Evolutionary conservation across 2,113 vertebrate genomes (phyloP).

Genomic region (Anoplopoma fimbria): DNA sequence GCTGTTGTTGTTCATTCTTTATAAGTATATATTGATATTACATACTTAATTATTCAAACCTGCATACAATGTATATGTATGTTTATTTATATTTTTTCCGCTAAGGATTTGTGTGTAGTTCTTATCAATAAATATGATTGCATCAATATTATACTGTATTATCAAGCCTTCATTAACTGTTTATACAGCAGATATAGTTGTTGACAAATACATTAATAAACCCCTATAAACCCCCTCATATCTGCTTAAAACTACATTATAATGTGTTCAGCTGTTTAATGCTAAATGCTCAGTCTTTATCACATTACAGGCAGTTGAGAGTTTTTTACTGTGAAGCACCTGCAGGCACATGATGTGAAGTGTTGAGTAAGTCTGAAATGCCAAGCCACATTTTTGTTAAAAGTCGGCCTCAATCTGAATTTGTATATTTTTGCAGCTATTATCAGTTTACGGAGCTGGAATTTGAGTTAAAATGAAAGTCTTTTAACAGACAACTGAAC

Average conservation of each 20-base stretch:
- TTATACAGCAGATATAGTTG: neutral
- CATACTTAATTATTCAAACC: neutral
- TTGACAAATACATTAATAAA: neutral
- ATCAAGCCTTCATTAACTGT: neutral
- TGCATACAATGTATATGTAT: neutral
- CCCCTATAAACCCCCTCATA: neutral
- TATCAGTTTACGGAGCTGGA: neutral
- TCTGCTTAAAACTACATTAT: neutral
- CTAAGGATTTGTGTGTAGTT: neutral
- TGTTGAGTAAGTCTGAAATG: conserved; percentile 29
- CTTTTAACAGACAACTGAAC: conserved; percentile 33
- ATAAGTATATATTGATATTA: neutral
- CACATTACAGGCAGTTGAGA: neutral
- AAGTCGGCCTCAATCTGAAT: neutral
- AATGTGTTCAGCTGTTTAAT: neutral
- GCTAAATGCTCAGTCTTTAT: neutral
- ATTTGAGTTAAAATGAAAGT: neutral
- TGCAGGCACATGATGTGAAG: conserved; percentile 26
- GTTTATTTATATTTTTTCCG: neutral
- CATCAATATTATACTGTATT: neutral
- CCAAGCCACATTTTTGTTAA: conserved; percentile 3
- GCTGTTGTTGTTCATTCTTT: neutral
- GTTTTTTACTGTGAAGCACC: conserved; percentile 8
- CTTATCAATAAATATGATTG: neutral
- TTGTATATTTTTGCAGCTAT: neutral